phyloP scores from a whole-genome alignment of 2,113 vertebrate species.

The Murina feae region DNA sequence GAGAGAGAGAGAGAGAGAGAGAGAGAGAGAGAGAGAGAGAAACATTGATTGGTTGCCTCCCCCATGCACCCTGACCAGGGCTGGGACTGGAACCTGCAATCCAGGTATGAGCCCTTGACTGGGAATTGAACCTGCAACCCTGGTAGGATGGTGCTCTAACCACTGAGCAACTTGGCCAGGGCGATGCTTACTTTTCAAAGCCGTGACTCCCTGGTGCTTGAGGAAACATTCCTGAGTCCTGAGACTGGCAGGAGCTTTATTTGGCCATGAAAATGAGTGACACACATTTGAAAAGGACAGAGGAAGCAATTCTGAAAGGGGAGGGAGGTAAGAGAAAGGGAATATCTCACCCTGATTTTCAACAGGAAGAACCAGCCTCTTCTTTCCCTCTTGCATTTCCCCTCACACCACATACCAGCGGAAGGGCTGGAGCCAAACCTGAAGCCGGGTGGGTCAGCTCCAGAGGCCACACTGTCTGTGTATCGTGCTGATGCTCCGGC shows the following conservation, averaged over 20 bases:
- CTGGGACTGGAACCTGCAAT: too few species aligned
- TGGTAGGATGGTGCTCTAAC: too few species aligned
- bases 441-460: neutral
- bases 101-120: too few species aligned
- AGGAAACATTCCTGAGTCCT: neutral
- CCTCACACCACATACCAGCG: too few species aligned
- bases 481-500: neutral
- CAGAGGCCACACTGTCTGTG: neutral
- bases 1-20: too few species aligned
- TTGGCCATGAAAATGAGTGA: neutral
- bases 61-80: too few species aligned
- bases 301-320: neutral
- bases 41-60: too few species aligned
- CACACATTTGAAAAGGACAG: neutral
- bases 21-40: too few species aligned
- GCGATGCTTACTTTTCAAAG: constrained; percentile 23
- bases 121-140: too few species aligned
- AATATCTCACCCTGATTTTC: neutral
- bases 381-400: neutral
- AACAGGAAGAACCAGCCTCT: neutral
- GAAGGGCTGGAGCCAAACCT: neutral
- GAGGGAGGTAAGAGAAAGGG: neutral
- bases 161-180: too few species aligned
- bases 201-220: neutral
- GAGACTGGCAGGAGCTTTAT: neutral